Percentiles rank a stretch among this genome's conserved stretches.
Conservation (phyloP, 2,888 invertebrate genomes). For the Tyria jacobaeae region DNA sequence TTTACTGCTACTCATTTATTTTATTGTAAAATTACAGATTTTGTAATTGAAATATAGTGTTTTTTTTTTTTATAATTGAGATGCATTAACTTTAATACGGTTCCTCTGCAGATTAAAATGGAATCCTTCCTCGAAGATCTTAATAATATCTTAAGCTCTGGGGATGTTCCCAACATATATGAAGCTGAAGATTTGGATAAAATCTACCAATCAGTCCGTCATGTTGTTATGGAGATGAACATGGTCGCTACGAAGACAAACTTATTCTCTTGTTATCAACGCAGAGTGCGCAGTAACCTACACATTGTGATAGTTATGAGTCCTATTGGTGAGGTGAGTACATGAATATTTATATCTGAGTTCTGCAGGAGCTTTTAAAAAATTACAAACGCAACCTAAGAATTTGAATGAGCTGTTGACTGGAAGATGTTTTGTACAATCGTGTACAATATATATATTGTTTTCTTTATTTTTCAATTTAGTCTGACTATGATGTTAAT, state of each 20-base stretch:
- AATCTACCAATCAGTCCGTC: slow-evolving; percentile 91
- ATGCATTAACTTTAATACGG: background rate
- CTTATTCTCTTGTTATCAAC: slow-evolving; percentile 93
- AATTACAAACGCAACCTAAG: too few relatives aligned
- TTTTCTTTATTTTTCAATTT: too few relatives aligned
- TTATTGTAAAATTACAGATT: too few relatives aligned
- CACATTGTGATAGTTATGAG: slow-evolving; percentile 93
- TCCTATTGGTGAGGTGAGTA: slow-evolving; percentile 91
- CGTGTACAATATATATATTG: background rate
- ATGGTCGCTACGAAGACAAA: slow-evolving; percentile 93
- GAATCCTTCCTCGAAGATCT: slow-evolving; percentile 95
- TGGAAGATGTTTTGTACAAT: too few relatives aligned
- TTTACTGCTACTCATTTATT: too few relatives aligned
- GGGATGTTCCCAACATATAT: slow-evolving; percentile 96
- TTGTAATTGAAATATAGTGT: too few relatives aligned
- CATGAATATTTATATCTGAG: too few relatives aligned
- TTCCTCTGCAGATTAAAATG: slow-evolving; percentile 90
- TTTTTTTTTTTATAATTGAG: background rate
- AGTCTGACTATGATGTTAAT: too few relatives aligned
- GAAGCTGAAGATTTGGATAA: slow-evolving; percentile 93
- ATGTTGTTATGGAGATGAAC: slow-evolving; percentile 91
- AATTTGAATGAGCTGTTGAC: too few relatives aligned
- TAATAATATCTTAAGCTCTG: slow-evolving; percentile 95
- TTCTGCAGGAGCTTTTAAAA: too few relatives aligned
- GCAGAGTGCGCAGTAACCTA: slow-evolving; percentile 92